Evolutionary conservation across 2,113 vertebrate genomes (phyloP).

Genomic region (Oreotrochilus melanogaster): DNA sequence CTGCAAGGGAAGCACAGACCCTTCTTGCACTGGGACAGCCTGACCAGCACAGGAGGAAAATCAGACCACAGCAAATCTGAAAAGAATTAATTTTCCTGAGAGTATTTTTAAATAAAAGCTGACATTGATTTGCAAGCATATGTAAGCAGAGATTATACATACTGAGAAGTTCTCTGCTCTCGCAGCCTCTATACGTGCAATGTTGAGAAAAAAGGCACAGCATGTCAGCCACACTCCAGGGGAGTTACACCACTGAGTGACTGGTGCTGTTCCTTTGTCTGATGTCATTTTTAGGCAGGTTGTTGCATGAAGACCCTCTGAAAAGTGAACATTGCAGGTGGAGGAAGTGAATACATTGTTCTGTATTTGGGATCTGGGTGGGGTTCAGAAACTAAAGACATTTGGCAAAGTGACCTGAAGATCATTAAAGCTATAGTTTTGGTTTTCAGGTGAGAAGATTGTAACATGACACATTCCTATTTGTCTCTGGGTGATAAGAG

Average conservation of each 20-base stretch:
- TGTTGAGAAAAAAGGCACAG: background rate
- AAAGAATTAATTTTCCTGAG: background rate
- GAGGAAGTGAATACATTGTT: background rate
- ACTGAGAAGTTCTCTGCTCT: background rate
- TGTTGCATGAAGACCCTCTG: background rate
- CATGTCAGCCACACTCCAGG: background rate
- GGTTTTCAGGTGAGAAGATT: background rate
- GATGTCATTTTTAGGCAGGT: background rate
- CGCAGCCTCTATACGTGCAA: background rate
- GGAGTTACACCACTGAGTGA: background rate
- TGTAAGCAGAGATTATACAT: background rate
- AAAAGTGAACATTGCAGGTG: background rate
- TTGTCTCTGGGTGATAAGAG: background rate
- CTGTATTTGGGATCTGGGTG: background rate
- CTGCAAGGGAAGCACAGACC: background rate
- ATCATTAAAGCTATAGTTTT: background rate
- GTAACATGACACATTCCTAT: background rate
- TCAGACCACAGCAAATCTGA: background rate
- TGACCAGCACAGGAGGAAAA: background rate
- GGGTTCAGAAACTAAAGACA: background rate
- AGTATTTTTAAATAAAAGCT: conserved; percentile 5
- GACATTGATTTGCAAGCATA: background rate
- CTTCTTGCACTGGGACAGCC: background rate
- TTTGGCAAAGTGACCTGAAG: background rate
- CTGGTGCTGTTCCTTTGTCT: accelerated